A percentile compares a stretch with the other conserved stretches of the same genome.
These are phyloP conservation scores for Phyllostomus discolor DNA, from an alignment of 2,113 vertebrate genomes.

Conservation along the genomic window DNA sequence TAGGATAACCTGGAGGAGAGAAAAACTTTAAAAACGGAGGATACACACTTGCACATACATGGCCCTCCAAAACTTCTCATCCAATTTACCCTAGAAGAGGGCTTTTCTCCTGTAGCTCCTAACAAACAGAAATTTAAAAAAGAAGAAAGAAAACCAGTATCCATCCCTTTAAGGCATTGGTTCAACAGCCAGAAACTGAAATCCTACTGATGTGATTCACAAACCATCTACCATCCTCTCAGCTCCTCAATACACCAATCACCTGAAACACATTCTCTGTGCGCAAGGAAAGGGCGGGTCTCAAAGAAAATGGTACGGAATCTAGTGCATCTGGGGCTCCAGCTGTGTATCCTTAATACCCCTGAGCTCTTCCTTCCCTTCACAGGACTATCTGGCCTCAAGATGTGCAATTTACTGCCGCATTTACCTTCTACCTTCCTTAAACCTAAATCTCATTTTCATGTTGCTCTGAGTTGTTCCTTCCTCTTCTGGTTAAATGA, in stretches of 20 bases:
- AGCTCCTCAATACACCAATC: not conserved
- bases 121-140: not conserved
- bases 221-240: not conserved
- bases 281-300: not conserved
- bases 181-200: slow-evolving; percentile 17
- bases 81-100: not conserved
- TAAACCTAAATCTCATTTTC: not conserved
- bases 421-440: not conserved
- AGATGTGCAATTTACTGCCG: not conserved
- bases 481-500: not conserved
- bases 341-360: not conserved
- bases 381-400: not conserved
- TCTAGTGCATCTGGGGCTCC: not conserved
- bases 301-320: not conserved
- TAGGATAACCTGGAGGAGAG: slow-evolving; percentile 83
- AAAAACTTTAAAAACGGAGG: not conserved
- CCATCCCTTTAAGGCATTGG: not conserved
- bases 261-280: not conserved
- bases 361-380: not conserved
- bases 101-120: not conserved
- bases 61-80: not conserved
- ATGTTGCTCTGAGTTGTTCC: not conserved
- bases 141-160: slow-evolving; percentile 15
- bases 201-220: not conserved
- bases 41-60: not conserved